phyloP scores from a whole-genome alignment of 2,888 invertebrate species.

The Drosophila neotestacea region DNA sequence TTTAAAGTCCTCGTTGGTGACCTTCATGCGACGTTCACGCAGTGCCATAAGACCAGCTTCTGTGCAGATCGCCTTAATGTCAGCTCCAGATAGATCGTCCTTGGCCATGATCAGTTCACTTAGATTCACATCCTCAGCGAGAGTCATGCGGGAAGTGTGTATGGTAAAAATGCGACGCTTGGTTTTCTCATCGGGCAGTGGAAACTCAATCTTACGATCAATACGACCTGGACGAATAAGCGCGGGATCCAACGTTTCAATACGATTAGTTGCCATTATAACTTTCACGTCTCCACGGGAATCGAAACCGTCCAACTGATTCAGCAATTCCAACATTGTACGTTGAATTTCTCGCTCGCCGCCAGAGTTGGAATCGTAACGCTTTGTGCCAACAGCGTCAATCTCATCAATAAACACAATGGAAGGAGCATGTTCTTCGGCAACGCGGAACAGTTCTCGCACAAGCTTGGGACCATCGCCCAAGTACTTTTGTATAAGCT shows the following conservation, averaged over 20 bases:
- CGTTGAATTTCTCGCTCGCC: slow-evolving; percentile 99
- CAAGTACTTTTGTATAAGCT: slow-evolving; percentile 99
- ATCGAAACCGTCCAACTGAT: slow-evolving; percentile 99
- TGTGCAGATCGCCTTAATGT: slow-evolving; percentile 99
- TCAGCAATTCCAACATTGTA: slow-evolving; percentile 99
- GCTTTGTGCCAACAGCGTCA: slow-evolving; percentile 99
- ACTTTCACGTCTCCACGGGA: slow-evolving; percentile 98
- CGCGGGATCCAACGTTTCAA: slow-evolving; percentile 99
- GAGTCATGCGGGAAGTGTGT: slow-evolving; percentile 99
- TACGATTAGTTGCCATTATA: slow-evolving; percentile 98
- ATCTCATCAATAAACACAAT: slow-evolving; percentile 99
- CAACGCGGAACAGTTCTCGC: slow-evolving; percentile 98
- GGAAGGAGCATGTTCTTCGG: slow-evolving; percentile 99
- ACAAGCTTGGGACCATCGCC: slow-evolving; percentile 99
- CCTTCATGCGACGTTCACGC: slow-evolving; percentile 99
- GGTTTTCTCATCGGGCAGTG: slow-evolving; percentile 99
- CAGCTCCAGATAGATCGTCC: slow-evolving; percentile 99
- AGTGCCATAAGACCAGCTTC: slow-evolving; percentile 99
- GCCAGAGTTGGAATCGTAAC: slow-evolving; percentile 99
- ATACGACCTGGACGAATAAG: slow-evolving; percentile 99
- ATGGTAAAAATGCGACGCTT: slow-evolving; percentile 98
- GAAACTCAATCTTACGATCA: slow-evolving; percentile 99
- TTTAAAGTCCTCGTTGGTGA: slow-evolving; percentile 99
- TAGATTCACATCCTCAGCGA: slow-evolving; percentile 98
- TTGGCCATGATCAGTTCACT: slow-evolving; percentile 99